Evolutionary conservation across 2,113 vertebrate species (phyloP).

Genomic region (Takifugu bimaculatus): DNA sequence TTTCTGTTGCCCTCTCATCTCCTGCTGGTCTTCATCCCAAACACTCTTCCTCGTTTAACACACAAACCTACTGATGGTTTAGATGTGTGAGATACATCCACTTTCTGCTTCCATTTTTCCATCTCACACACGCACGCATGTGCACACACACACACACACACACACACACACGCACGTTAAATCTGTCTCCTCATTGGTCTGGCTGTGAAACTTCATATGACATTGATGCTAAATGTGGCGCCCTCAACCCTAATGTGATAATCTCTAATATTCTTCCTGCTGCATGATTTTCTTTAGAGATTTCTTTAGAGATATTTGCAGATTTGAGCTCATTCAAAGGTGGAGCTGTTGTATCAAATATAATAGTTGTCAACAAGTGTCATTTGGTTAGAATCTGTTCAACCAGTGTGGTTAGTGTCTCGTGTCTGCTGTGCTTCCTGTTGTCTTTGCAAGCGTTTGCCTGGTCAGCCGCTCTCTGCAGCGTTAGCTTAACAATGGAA

Average conservation of each 20-base stretch:
- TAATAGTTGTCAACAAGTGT: too few relatives aligned
- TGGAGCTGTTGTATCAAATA: too few relatives aligned
- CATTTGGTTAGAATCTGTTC: too few relatives aligned
- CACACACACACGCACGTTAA: not conserved
- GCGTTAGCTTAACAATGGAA: slow-evolving; percentile 6
- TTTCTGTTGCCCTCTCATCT: not conserved
- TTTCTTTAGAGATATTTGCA: too few relatives aligned
- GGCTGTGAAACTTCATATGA: slow-evolving; percentile 55
- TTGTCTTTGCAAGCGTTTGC: slow-evolving; percentile 26
- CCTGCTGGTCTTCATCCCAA: not conserved
- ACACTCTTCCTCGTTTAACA: not conserved
- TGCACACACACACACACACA: not conserved
- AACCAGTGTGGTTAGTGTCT: too few relatives aligned
- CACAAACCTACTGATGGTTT: slow-evolving; percentile 45
- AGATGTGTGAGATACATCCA: slow-evolving; percentile 42
- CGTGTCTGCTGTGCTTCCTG: not conserved
- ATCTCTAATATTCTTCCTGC: slow-evolving; percentile 29
- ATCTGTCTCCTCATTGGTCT: slow-evolving; percentile 41
- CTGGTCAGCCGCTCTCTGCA: slow-evolving; percentile 13
- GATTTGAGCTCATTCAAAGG: too few relatives aligned
- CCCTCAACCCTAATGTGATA: slow-evolving; percentile 46
- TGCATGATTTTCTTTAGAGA: too few relatives aligned
- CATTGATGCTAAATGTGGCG: slow-evolving; percentile 58
- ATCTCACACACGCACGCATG: not conserved
- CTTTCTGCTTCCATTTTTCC: not conserved